These are phyloP conservation scores for Zenarchopterus dispar DNA, from an alignment of 2,797 vertebrate species.

Conservation along the genomic window DNA sequence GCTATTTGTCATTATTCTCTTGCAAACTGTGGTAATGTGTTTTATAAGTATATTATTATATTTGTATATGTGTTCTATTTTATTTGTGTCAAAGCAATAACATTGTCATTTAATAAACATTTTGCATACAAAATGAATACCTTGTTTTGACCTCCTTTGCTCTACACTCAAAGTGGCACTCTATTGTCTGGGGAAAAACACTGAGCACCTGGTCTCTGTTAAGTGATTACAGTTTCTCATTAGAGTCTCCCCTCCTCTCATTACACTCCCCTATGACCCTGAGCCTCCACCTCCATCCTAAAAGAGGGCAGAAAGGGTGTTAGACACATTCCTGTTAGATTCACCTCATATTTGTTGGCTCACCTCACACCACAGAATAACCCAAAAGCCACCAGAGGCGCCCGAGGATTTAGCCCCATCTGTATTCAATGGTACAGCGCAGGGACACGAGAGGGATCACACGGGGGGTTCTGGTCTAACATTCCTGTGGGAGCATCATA, in stretches of 20 bases:
- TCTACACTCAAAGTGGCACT: constrained; percentile 52
- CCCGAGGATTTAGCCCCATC: constrained; percentile 64
- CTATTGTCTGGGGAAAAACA: constrained; percentile 64
- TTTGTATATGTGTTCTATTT: constrained; percentile 83
- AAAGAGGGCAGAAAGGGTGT: constrained; percentile 66
- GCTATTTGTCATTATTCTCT: constrained; percentile 79
- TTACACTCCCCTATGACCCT: constrained; percentile 64
- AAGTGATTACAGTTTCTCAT: constrained; percentile 74
- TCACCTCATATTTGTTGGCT: constrained; percentile 71
- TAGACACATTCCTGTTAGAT: constrained; percentile 74
- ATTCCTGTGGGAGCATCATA: constrained; percentile 69
- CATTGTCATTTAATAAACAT: constrained; percentile 82
- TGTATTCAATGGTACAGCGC: constrained; percentile 69
- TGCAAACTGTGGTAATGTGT: constrained; percentile 78
- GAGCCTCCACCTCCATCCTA: constrained; percentile 12
- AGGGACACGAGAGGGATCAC: constrained; percentile 50
- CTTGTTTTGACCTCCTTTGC: constrained; percentile 58
- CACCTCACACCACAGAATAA: constrained; percentile 53
- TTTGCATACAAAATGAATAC: constrained; percentile 76
- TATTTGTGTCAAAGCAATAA: constrained; percentile 80
- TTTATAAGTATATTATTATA: constrained; percentile 78
- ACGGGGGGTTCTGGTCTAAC: constrained; percentile 50
- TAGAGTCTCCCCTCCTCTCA: constrained; percentile 58
- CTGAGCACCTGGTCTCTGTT: constrained; percentile 74
- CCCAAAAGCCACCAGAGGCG: constrained; percentile 59